A percentile compares a stretch with the other conserved stretches of the same genome.
These are phyloP conservation scores for Anoplopoma fimbria DNA, from an alignment of 2,113 vertebrate species.

Conservation along the genomic window DNA sequence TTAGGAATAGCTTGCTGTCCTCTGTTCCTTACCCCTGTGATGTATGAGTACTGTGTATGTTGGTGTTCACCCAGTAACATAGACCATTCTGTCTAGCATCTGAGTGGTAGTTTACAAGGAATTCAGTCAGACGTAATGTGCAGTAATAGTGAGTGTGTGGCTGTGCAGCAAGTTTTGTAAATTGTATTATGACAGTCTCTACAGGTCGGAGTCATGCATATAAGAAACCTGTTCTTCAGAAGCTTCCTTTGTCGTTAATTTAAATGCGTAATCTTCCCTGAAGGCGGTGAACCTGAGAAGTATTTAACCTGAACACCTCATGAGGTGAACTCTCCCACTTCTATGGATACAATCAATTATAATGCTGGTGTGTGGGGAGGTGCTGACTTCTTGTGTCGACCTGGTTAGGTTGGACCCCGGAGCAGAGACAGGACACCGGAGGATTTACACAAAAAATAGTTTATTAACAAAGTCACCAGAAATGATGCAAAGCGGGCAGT, in stretches of 20 bases:
- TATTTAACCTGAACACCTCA: background rate
- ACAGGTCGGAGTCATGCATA: background rate
- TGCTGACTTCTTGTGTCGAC: no score
- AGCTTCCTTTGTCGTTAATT: background rate
- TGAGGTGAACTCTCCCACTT: no score
- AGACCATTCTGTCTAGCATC: background rate
- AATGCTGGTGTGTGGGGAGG: no score
- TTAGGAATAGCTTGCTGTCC: background rate
- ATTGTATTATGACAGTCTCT: background rate
- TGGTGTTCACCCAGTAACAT: background rate
- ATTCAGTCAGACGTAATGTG: background rate
- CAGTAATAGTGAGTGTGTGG: background rate
- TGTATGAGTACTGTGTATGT: background rate
- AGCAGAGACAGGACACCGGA: no score
- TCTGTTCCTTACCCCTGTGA: background rate
- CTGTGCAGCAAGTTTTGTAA: background rate
- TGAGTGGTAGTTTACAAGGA: background rate
- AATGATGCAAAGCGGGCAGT: no score
- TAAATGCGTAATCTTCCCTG: background rate
- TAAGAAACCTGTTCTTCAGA: constrained; percentile 5
- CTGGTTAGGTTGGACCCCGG: no score
- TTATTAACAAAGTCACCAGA: no score
- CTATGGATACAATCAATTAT: no score
- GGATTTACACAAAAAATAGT: no score
- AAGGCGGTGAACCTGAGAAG: background rate